Conservation (phyloP, 2,797 vertebrate species). For the Graptemys geographica region DNA sequence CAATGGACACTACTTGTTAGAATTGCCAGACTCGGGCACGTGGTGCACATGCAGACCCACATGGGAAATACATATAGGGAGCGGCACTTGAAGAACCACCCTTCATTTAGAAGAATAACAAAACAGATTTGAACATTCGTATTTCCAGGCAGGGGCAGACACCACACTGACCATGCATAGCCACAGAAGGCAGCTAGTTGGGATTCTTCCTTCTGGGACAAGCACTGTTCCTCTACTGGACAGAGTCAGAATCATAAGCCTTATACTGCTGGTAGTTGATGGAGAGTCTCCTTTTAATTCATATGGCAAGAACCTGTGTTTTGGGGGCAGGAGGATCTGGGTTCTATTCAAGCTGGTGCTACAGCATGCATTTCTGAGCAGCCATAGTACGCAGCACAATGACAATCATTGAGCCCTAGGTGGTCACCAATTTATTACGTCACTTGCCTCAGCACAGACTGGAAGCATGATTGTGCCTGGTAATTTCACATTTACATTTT, state of each 20-base stretch:
- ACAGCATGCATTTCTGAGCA: not conserved
- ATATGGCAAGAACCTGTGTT: not conserved
- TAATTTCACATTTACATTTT: not conserved
- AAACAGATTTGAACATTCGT: not conserved
- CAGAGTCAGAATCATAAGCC: not conserved
- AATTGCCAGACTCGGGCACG: not conserved
- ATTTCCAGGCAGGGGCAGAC: not conserved
- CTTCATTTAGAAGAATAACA: not conserved
- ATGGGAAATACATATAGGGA: not conserved
- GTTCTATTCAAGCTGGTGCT: not conserved
- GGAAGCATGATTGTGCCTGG: not conserved
- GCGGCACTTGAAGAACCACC: not conserved
- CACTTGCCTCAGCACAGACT: not conserved
- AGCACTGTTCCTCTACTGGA: not conserved
- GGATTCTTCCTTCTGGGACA: not conserved
- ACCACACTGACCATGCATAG: not conserved
- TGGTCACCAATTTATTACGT: not conserved
- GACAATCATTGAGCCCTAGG: not conserved
- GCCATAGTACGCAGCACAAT: accelerated
- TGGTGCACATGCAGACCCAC: too few relatives aligned
- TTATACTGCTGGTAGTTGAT: not conserved
- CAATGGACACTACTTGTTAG: not conserved
- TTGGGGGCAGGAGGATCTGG: accelerated
- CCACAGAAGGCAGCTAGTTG: not conserved
- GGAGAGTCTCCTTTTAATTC: not conserved